Conservation (phyloP, 2,113 vertebrate genomes). For the Perognathus longimembris region DNA sequence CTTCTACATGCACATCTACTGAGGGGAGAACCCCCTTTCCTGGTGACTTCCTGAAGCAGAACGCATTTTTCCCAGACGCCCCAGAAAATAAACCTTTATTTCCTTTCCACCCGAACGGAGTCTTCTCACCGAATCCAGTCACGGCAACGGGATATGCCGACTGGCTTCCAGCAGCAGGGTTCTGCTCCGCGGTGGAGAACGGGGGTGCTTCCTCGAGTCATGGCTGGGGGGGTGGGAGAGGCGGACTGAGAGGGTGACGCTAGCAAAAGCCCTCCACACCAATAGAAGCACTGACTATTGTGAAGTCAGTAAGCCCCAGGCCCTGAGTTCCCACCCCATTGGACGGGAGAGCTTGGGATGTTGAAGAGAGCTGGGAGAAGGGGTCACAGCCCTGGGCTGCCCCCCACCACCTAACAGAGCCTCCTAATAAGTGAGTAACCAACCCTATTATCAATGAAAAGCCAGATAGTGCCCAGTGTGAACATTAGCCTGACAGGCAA, state of each 20-base stretch:
- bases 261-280: conserved; percentile 14
- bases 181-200: neutral
- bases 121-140: neutral
- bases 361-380: conserved; percentile 30
- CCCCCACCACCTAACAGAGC: conserved; percentile 8
- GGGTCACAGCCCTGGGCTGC: conserved; percentile 12
- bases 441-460: conserved; percentile 48
- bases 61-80: neutral
- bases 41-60: neutral
- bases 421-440: conserved; percentile 69
- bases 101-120: neutral
- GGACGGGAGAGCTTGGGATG: conserved; percentile 32
- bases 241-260: neutral
- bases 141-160: neutral
- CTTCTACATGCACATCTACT: neutral
- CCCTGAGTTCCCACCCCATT: neutral
- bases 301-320: conserved; percentile 72
- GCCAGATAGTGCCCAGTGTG: neutral
- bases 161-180: neutral
- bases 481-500: conserved; percentile 33
- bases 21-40: conserved; percentile 24
- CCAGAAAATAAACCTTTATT: neutral
- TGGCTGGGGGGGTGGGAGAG: neutral
- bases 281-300: conserved; percentile 65
- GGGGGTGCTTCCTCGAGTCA: neutral